A percentile compares a stretch with the other conserved stretches of the same genome.
These are phyloP conservation scores for Megalops cyprinoides DNA, from an alignment of 2,797 vertebrate genomes.

Conservation along the genomic window DNA sequence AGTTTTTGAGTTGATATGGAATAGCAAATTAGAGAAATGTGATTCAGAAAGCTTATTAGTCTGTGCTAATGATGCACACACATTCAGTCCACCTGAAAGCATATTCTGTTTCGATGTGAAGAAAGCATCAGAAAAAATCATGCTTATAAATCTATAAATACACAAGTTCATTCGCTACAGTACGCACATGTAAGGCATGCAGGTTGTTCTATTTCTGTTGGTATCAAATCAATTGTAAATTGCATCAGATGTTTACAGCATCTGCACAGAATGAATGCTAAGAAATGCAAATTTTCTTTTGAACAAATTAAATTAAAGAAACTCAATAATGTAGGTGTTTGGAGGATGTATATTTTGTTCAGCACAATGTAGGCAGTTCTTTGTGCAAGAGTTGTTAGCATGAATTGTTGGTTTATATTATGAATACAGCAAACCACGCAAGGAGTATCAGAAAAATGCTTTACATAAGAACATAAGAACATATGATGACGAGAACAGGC, in stretches of 20 bases:
- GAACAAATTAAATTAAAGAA: neutral
- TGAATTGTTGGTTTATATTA: no score
- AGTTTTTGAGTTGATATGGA: no score
- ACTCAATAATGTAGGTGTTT: neutral
- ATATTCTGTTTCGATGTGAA: neutral
- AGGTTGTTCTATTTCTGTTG: neutral
- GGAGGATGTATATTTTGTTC: neutral
- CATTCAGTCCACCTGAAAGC: neutral
- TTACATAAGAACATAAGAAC: no score
- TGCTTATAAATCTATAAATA: no score
- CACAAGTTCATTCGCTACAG: neutral
- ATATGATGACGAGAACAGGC: no score
- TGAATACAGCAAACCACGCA: no score
- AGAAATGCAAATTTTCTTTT: neutral
- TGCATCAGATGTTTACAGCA: neutral
- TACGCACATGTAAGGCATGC: neutral
- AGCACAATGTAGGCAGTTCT: neutral
- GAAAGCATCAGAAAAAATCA: no score
- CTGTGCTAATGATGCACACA: constrained; percentile 1
- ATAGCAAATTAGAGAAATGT: neutral
- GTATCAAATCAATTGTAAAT: neutral
- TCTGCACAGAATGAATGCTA: neutral
- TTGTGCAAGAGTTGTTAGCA: no score
- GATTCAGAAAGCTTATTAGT: neutral
- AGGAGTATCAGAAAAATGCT: no score